Evolutionary conservation across 2,113 vertebrate genomes (phyloP), one percentile per base, ranked within the genome.

Genomic region (Myotis davidii): DNA sequence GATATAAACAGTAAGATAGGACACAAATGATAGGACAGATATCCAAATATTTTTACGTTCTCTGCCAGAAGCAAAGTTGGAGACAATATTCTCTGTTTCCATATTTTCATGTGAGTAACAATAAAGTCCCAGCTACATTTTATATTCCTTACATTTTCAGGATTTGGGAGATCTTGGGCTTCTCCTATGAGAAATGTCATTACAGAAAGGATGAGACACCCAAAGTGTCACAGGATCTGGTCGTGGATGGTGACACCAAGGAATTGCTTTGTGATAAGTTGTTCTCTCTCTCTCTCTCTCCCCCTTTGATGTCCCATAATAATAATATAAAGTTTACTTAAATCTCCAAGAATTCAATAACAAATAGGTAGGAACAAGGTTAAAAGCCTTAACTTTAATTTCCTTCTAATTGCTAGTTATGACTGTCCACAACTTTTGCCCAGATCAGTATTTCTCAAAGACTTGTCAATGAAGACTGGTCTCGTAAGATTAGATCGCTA

Each of bases 131-230:
- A n/a, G 34, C 7, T 90, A 14, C 17, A 39, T 34, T 73, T 95
- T 74, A 72, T 29, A 2, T 61, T 48, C 73, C 39, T 89, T 74
- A 50, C 34, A 34, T 61, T 96, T 37, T 21, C 39, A 45, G 32
- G 37, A 85, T 85, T 74, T 94, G 59, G 59, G n/a, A 54, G 39
- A 12, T 72, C 20, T 81, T 52, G 76, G 34, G 52, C 18, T 93
- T 91, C 54, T 83, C 32, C 82, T 90, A 73, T 69, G 48, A 93
- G 67, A 96, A 85, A 88, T 54, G 17, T 65, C 32, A 77, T 81
- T 84, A 18, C 34, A 89, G 13, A 59, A 85, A 96, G 20, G 52
- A 72, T 1, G 21, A 82, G 20, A 48, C 37, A 73, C 18, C 13
- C 21, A 69, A 88, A 74, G 82, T 17, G 23, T 73, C 21, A 27